phyloP scores from a whole-genome alignment of 2,113 vertebrate species.

The Apistogramma diplotaenia region DNA sequence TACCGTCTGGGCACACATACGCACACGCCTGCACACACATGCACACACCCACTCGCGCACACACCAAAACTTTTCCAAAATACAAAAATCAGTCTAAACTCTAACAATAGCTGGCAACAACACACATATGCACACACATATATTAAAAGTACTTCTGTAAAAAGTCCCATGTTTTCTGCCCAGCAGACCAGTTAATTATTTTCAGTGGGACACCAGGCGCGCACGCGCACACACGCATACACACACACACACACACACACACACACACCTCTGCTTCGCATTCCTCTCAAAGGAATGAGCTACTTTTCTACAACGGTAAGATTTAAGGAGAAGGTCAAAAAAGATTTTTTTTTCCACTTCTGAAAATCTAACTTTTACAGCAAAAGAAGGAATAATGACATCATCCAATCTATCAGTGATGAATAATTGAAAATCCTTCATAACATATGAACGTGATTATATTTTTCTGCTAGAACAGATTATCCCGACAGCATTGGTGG shows the following conservation, averaged over 20 bases:
- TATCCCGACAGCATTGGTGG: neutral
- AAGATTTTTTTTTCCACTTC: slow-evolving; percentile 21
- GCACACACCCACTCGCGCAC: neutral
- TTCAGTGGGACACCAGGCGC: slow-evolving; percentile 47
- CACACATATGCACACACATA: neutral
- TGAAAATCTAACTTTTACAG: slow-evolving; percentile 27
- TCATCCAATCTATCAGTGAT: neutral
- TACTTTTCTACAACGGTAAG: slow-evolving; percentile 49
- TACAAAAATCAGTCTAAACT: slow-evolving; percentile 1
- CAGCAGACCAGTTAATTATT: slow-evolving; percentile 65
- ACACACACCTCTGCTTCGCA: slow-evolving; percentile 44
- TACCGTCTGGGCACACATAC: slow-evolving; percentile 46
- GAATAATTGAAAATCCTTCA: slow-evolving; percentile 10
- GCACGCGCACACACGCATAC: slow-evolving; percentile 59
- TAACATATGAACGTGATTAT: neutral
- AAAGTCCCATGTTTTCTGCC: slow-evolving; percentile 32
- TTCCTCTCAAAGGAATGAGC: slow-evolving; percentile 62
- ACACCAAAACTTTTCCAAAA: slow-evolving; percentile 11
- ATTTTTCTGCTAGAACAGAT: neutral
- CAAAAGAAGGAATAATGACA: slow-evolving; percentile 10
- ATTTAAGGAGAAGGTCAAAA: slow-evolving; percentile 41
- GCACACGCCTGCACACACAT: slow-evolving; percentile 13
- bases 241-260: neutral
- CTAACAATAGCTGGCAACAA: slow-evolving; percentile 31
- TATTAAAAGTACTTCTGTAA: slow-evolving; percentile 32